Evolutionary conservation across 2,888 invertebrate genomes (phyloP).

Genomic region (Mesochorus sp.): DNA sequence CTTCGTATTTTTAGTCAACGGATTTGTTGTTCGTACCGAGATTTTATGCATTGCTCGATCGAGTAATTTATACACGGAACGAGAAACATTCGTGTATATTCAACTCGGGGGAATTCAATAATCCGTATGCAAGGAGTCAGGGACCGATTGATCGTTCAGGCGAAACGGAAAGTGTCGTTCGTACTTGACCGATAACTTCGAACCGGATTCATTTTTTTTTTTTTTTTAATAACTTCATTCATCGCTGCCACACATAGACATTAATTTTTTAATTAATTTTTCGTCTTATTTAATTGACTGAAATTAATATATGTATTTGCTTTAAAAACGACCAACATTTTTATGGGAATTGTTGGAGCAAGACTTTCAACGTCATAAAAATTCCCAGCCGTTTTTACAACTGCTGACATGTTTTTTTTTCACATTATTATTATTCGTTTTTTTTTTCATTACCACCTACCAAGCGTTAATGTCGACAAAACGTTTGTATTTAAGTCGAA

Average conservation of each 20-base stretch:
- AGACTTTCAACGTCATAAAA: not conserved
- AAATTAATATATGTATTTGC: not conserved
- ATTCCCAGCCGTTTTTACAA: not conserved
- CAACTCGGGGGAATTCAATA: constrained; percentile 30
- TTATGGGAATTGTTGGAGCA: not conserved
- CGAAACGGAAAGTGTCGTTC: constrained; percentile 46
- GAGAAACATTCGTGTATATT: constrained; percentile 23
- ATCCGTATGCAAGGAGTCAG: not conserved
- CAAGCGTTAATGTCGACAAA: not conserved
- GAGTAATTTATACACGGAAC: constrained; percentile 11
- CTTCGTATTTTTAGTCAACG: not conserved
- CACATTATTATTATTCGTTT: no score
- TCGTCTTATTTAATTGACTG: not conserved
- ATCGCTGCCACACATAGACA: not conserved
- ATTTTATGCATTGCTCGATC: not conserved
- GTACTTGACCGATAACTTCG: constrained; percentile 38
- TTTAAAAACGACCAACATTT: not conserved
- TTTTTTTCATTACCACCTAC: not conserved
- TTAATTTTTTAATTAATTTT: not conserved
- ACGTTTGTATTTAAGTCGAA: constrained; percentile 9
- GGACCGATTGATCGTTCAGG: constrained; percentile 33
- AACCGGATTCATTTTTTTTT: constrained; percentile 13
- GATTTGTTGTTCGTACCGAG: not conserved
- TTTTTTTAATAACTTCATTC: not conserved
- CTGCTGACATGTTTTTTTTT: no score